These are phyloP conservation scores for Neodontobutis hainanensis DNA, from an alignment of 2,113 vertebrate genomes.

Conservation along the genomic window DNA sequence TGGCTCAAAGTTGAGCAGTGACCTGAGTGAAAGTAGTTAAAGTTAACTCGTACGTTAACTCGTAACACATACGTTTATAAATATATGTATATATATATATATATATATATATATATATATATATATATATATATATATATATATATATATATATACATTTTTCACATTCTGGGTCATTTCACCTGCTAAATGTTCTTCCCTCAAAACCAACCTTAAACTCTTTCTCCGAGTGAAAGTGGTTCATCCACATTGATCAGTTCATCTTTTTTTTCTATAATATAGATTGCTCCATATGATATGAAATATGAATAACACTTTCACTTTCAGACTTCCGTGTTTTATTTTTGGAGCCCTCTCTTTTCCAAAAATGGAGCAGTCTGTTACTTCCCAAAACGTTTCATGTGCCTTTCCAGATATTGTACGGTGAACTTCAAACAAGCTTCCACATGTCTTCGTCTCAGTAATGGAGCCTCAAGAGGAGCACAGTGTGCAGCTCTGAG, in stretches of 20 bases:
- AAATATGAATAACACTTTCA: neutral
- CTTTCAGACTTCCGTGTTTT: conserved; percentile 1
- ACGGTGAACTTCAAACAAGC: conserved; percentile 3
- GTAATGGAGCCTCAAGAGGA: neutral
- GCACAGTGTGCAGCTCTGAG: neutral
- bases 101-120: too few relatives aligned
- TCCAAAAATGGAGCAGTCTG: conserved; percentile 3
- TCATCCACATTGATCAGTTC: neutral
- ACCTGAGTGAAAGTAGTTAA: too few relatives aligned
- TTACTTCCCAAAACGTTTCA: conserved; percentile 2
- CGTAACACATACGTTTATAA: too few relatives aligned
- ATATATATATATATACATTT: too few relatives aligned
- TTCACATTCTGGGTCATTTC: too few relatives aligned
- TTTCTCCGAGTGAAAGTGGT: too few relatives aligned
- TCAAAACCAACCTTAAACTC: too few relatives aligned
- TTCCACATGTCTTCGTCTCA: neutral
- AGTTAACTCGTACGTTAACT: too few relatives aligned
- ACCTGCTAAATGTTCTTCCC: too few relatives aligned
- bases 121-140: too few relatives aligned
- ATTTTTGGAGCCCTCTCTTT: conserved; percentile 4
- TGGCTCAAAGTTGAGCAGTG: too few relatives aligned
- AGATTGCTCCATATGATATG: neutral
- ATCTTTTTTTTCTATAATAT: neutral
- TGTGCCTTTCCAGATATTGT: conserved; percentile 8
- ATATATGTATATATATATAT: too few relatives aligned